Base-by-base conservation (phyloP, 2,888 invertebrate species). In the Eupelmus urozonus region DNA sequence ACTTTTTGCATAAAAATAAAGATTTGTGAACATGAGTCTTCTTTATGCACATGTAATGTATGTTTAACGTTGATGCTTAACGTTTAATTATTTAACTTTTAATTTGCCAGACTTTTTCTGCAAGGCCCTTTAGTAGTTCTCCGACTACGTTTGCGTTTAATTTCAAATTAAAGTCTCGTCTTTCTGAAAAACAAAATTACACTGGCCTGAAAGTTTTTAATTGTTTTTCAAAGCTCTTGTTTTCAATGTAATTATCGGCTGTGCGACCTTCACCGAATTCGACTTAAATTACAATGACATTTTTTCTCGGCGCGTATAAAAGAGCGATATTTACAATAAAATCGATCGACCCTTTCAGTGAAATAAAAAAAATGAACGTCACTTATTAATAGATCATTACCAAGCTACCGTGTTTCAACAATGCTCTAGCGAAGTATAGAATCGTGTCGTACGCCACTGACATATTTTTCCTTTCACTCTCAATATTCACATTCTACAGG, bases 331-430 rank as follows among this genome's bases (percentile, higher is more conserved):
- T 20, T 53, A 40, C 13, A 45, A 11, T 60, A 51, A 62, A 72
- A 78, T 78, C 77, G 45, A 78, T 78, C 72, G 20, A 29, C 25
- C 40, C 65, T 66, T 53, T 65, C 27, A 40, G 57, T 66, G 42
- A 42, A 71, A 49, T 9, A 49, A 53, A 29, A 62, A 67, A 76
- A 76, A 76, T 40, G 42, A 45, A 72, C 67, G 66, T 67, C 55
- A 66, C 11, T 77, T 77, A 77, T 77, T 72, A 77, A 77, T 77
- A 77, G 77, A 77, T 77, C 67, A 77, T 77, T 67, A 62, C 72
- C 67, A 72, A 60, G 59, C 72, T 27, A 18, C 34, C 3, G 29
- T 40, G 49, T 62, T 77, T 70, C 62, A 67, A 72, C 65, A 65
- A 55, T 69, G 45, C 20, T 20, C 53, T 53, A n/a, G n/a, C 53